phyloP scores from a whole-genome alignment of 2,888 invertebrate genomes.

The Caenorhabditis wallacei region DNA sequence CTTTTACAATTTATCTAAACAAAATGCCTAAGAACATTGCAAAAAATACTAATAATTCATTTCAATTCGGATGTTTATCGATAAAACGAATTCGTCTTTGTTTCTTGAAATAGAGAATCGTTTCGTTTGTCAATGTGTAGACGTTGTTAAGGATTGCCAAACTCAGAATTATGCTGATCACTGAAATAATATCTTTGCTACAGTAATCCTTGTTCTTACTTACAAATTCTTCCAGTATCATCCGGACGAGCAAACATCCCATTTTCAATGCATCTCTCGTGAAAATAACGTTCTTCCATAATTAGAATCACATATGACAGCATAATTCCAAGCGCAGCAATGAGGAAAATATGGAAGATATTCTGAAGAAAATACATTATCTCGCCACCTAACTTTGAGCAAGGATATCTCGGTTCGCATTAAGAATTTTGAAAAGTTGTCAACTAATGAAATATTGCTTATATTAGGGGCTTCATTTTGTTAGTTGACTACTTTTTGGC shows the following conservation, averaged over 20 bases:
- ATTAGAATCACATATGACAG: conserved; percentile 49
- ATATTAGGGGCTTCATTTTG: too few relatives aligned
- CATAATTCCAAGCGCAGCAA: conserved; percentile 36
- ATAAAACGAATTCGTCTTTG: conserved; percentile 62
- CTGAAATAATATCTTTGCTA: conserved; percentile 34
- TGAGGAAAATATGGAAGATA: conserved; percentile 34
- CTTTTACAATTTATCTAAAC: conserved; percentile 5
- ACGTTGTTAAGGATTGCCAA: conserved; percentile 44
- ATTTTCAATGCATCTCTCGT: conserved; percentile 26
- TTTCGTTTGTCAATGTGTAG: neutral
- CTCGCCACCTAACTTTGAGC: too few relatives aligned
- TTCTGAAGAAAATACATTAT: conserved; percentile 46
- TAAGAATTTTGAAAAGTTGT: too few relatives aligned
- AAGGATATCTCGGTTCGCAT: too few relatives aligned
- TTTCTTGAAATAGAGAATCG: conserved; percentile 30
- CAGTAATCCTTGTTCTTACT: neutral
- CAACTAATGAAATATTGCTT: too few relatives aligned
- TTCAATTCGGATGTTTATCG: conserved; percentile 43
- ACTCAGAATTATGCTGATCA: conserved; percentile 20
- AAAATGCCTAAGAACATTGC: neutral
- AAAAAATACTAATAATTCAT: neutral
- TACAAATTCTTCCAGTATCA: conserved; percentile 66
- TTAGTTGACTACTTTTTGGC: too few relatives aligned
- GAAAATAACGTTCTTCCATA: conserved; percentile 50
- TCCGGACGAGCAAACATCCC: conserved; percentile 53